Evolutionary conservation across 2,888 invertebrate genomes (phyloP).

Genomic region (Oeneis ivallda): DNA sequence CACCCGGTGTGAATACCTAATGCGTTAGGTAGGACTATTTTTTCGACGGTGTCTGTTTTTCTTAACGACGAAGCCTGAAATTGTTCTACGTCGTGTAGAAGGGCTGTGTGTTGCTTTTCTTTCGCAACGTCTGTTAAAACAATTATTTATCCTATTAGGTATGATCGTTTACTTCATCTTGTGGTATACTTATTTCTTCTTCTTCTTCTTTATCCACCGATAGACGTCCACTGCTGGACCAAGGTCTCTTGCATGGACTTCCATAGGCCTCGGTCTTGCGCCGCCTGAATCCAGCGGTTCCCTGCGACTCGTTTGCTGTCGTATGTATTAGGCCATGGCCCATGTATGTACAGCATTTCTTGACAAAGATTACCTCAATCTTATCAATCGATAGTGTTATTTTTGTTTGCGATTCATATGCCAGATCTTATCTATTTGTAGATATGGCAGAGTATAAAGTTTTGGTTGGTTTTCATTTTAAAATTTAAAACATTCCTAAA

Average conservation of each 20-base stretch:
- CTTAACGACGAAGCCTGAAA: constrained; percentile 89
- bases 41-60: constrained; percentile 90
- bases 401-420: neutral
- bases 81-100: constrained; percentile 88
- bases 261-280: too few relatives aligned
- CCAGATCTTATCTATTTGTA: constrained; percentile 2
- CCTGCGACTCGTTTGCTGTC: too few relatives aligned
- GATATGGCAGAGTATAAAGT: neutral
- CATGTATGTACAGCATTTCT: neutral
- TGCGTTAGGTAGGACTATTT: constrained; percentile 91
- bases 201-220: too few relatives aligned
- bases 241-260: too few relatives aligned
- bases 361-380: neutral
- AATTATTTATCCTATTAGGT: constrained; percentile 55
- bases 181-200: too few relatives aligned
- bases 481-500: neutral
- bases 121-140: constrained; percentile 84
- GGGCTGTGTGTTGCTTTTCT: constrained; percentile 88
- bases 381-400: constrained; percentile 6
- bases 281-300: too few relatives aligned
- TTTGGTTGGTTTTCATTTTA: neutral
- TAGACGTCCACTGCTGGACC: too few relatives aligned
- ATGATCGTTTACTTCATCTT: constrained; percentile 7
- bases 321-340: neutral
- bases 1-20: constrained; percentile 83